Percentiles rank a stretch among this genome's conserved stretches.
phyloP scores from a whole-genome alignment of 2,888 invertebrate genomes.

The Sthenelais limicola region DNA sequence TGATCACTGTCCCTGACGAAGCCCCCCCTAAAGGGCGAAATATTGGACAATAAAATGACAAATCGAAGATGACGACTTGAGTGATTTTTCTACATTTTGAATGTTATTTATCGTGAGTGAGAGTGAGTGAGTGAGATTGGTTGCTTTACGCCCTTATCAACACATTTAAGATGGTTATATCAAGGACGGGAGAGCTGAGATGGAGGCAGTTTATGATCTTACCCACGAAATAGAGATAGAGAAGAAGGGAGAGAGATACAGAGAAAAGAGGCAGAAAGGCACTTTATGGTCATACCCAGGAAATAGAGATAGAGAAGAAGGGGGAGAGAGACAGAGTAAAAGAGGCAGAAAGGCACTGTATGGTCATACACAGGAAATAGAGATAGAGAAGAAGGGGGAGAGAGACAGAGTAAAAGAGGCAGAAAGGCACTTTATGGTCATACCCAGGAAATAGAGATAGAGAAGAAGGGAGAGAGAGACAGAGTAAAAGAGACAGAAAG shows the following conservation, averaged over 20 bases:
- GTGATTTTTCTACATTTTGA: no score
- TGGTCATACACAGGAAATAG: neutral
- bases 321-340: neutral
- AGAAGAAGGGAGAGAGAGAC: neutral
- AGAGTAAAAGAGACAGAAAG: neutral
- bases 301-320: neutral
- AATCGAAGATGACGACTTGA: no score
- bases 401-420: neutral
- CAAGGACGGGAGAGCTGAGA: no score
- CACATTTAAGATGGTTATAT: no score
- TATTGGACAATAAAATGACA: no score
- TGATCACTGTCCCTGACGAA: no score
- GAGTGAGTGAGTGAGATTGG: no score
- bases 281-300: no score
- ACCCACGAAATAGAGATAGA: neutral
- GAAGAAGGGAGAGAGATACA: neutral
- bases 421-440: neutral
- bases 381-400: neutral
- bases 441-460: neutral
- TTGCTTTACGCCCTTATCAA: no score
- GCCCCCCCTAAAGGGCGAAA: no score
- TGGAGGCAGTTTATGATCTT: no score
- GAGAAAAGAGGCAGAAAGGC: neutral
- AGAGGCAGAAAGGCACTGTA: neutral
- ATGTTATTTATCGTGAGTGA: no score